Evolutionary conservation across 2,113 vertebrate genomes (phyloP), one percentile per base, ranked within the genome.

Genomic region (Amphilophus citrinellus): DNA sequence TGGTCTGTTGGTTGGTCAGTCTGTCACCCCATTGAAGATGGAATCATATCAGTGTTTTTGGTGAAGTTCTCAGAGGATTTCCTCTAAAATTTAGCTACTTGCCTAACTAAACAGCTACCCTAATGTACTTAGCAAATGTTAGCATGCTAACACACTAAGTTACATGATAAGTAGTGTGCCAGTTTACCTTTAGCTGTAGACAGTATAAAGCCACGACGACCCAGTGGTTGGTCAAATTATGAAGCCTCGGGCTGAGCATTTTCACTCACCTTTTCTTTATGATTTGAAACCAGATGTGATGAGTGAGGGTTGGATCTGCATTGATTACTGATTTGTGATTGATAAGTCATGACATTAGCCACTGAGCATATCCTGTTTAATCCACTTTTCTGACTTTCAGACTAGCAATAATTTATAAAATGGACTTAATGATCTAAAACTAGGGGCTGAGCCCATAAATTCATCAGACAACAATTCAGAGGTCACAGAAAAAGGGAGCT

Each of bases 231-330:
- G 42, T 71, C 65, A 50, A 2, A 71, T 50, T 71, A 71, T 50
- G 22, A 71, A 4, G 22, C 47, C 42, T 7, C 17, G 14, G 47
- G 14, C 0, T 68, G 10, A 42, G 10, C 39, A 42, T 50, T 47
- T 50, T 68, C 65, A 50, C 3, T 3, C 3, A 1, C 0, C 1
- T 30, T 68, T 14, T 42, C 42, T 68, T 68, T 68, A 68, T 68
- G 22, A 0, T 50, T 68, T 50, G 39, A 42, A 42, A 42, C 42
- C 42, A 44, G 42, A 44, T 13, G 42, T 13, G 10, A 44, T 44
- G 42, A 44, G 42, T 5, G 11, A 14, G 13, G 42, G 4, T 44
- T 42, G 39, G 11, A 44, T 44, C 42, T 44, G 42, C 42, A 44
- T 13, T 44, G 11, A 3, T 2, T 44, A 44, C 13, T 10, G 10